These are phyloP conservation scores for Verasper variegatus DNA, from an alignment of 2,113 vertebrate genomes.

Conservation along the genomic window DNA sequence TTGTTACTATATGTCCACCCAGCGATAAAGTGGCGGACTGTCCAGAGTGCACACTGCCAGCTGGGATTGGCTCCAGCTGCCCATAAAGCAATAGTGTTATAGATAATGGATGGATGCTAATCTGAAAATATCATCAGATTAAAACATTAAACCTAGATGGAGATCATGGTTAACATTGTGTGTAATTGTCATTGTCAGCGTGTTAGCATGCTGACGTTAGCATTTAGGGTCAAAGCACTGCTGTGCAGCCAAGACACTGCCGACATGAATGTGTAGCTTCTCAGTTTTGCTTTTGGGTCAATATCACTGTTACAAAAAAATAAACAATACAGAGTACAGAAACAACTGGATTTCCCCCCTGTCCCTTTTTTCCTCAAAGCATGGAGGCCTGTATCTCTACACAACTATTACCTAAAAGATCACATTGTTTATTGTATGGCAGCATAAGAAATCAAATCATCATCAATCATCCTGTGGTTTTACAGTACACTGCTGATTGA, in stretches of 20 bases:
- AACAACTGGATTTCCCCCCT: background rate
- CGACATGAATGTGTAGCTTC: too few species aligned
- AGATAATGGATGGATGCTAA: too few species aligned
- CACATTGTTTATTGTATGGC: background rate
- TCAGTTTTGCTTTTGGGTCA: background rate
- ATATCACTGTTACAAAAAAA: background rate
- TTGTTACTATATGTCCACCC: too few species aligned
- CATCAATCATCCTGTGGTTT: slow-evolving; percentile 5
- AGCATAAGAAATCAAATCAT: slow-evolving; percentile 11
- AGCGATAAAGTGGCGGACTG: too few species aligned
- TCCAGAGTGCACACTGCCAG: too few species aligned
- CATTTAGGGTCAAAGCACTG: background rate
- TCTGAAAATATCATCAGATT: too few species aligned
- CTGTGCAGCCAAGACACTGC: background rate
- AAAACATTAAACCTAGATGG: too few species aligned
- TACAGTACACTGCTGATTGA: background rate
- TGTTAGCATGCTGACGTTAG: background rate
- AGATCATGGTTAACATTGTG: too few species aligned
- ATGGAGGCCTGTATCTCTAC: background rate
- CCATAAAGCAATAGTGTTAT: too few species aligned
- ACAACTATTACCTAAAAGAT: background rate
- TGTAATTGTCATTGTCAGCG: too few species aligned
- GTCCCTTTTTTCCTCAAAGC: slow-evolving; percentile 4
- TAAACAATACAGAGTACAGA: background rate
- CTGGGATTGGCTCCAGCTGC: too few species aligned